Conservation (phyloP, 2,797 vertebrate species). For the Buceros bicornis region DNA sequence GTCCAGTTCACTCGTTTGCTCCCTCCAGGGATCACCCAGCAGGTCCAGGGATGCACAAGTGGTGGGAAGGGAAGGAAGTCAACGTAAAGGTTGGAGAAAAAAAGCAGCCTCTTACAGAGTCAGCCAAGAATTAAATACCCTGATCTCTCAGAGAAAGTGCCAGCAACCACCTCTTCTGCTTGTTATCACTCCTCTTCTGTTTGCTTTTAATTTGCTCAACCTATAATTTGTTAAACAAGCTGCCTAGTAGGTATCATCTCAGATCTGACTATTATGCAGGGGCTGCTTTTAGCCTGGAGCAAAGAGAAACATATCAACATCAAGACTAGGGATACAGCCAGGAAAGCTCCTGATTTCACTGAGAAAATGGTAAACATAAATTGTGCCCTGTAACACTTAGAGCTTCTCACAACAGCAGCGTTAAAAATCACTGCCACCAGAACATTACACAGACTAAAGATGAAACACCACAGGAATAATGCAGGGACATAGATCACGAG, state of each 20-base stretch:
- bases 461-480: neutral
- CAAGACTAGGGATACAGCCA: neutral
- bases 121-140: neutral
- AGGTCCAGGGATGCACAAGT: neutral
- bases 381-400: neutral
- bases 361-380: neutral
- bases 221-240: neutral
- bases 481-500: neutral
- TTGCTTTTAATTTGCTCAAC: slow-evolving; percentile 16
- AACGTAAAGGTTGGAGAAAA: neutral
- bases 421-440: neutral
- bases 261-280: neutral
- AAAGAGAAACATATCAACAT: neutral
- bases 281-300: neutral
- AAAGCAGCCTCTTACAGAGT: neutral
- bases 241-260: neutral
- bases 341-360: neutral
- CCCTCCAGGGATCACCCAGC: neutral
- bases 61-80: neutral
- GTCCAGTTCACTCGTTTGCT: neutral
- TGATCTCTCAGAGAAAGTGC: neutral
- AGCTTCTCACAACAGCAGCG: neutral
- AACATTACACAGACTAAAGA: neutral
- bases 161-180: neutral
- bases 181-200: neutral